Evolutionary conservation across 2,113 vertebrate genomes (phyloP).

Genomic region (Argyrosomus japonicus): DNA sequence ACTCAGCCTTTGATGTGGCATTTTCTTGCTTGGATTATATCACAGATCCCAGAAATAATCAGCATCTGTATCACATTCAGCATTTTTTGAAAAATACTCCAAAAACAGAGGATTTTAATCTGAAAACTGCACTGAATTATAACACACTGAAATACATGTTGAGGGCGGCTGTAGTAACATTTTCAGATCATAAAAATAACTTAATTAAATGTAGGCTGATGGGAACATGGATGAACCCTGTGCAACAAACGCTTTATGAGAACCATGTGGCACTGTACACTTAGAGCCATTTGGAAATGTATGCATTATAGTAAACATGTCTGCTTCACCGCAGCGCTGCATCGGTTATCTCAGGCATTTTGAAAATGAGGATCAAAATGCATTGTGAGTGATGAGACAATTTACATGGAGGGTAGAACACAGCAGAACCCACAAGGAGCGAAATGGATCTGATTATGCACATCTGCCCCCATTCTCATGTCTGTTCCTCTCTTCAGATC

Average conservation of each 20-base stretch:
- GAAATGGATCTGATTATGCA: conserved; percentile 51
- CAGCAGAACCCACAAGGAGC: conserved; percentile 31
- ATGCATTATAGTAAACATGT: conserved; percentile 48
- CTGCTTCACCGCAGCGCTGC: conserved; percentile 30
- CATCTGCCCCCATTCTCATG: conserved; percentile 20
- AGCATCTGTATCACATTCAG: conserved; percentile 7
- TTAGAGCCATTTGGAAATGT: conserved; percentile 25
- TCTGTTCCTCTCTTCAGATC: conserved; percentile 30
- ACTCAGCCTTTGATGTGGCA: background rate
- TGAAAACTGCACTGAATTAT: background rate
- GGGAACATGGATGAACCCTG: conserved; percentile 11
- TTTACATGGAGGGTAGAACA: conserved; percentile 22
- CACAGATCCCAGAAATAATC: background rate
- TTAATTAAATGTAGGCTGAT: conserved; percentile 17
- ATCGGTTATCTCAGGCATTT: conserved; percentile 40
- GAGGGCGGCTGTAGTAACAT: background rate
- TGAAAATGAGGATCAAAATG: conserved; percentile 36
- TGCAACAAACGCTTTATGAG: conserved; percentile 31
- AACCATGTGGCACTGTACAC: conserved; percentile 17
- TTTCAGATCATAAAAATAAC: conserved; percentile 22
- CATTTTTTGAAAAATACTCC: background rate
- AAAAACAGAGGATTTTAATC: background rate
- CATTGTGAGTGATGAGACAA: conserved; percentile 30
- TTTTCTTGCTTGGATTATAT: background rate
- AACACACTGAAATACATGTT: background rate